Evolutionary conservation across 1,140 invertebrate genomes (phyloP).

Genomic region (Tetramorium alpestre): DNA sequence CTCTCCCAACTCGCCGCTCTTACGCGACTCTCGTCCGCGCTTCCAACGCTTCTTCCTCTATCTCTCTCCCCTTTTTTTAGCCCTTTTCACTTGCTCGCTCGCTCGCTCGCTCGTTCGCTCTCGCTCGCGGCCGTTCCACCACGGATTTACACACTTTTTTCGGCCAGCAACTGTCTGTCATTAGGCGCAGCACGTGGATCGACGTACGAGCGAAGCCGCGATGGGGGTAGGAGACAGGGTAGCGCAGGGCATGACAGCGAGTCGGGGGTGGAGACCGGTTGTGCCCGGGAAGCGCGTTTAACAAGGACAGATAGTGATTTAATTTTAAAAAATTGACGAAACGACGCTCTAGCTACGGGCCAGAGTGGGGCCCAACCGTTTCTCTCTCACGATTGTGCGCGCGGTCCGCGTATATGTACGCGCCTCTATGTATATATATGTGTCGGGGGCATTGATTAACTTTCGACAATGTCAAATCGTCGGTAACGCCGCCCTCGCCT

Average conservation of each 20-base stretch:
- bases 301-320: conserved; percentile 86
- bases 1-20: conserved; percentile 57
- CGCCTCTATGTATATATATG: background rate
- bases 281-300: conserved; percentile 83
- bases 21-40: conserved; percentile 45
- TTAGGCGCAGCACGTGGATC: conserved; percentile 83
- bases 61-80: conserved; percentile 41
- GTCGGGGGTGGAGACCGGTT: conserved; percentile 50
- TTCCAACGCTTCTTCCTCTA: conserved; percentile 43
- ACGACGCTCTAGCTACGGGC: conserved; percentile 74
- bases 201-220: conserved; percentile 67
- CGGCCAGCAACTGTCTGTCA: conserved; percentile 84
- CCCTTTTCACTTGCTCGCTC: background rate
- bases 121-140: conserved; percentile 69
- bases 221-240: conserved; percentile 25
- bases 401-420: background rate
- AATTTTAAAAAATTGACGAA: conserved; percentile 86
- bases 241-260: conserved; percentile 39
- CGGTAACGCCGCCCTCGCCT: conserved; percentile 69
- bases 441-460: conserved; percentile 84
- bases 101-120: background rate
- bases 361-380: conserved; percentile 54
- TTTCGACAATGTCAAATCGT: conserved; percentile 86
- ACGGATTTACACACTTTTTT: conserved; percentile 83
- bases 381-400: conserved; percentile 36